Percentiles rank a stretch among this genome's conserved stretches.
phyloP scores from a whole-genome alignment of 2,113 vertebrate genomes.

The Dicaeum eximium region DNA sequence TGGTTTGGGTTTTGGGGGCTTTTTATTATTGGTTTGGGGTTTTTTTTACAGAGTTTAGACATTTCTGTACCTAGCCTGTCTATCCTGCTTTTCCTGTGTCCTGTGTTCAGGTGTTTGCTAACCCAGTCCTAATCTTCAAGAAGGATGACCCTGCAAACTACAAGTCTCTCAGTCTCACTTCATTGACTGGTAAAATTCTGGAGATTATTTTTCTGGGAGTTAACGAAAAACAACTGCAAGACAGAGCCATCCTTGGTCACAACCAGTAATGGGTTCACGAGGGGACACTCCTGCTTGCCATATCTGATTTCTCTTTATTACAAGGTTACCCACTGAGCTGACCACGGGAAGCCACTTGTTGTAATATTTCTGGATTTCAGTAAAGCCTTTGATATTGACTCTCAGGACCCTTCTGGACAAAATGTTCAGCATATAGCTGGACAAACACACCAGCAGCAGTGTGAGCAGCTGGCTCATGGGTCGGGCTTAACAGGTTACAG shows the following conservation, averaged over 20 bases:
- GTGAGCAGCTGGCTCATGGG: not conserved
- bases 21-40: no score
- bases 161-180: not conserved
- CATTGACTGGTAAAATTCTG: not conserved
- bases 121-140: not conserved
- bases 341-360: not conserved
- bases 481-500: not conserved
- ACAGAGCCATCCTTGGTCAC: not conserved
- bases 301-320: not conserved
- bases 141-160: not conserved
- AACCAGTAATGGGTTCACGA: not conserved
- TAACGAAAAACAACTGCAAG: not conserved
- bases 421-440: not conserved
- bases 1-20: not conserved
- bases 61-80: not conserved
- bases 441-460: not conserved
- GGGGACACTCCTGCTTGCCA: not conserved
- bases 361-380: not conserved
- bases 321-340: not conserved
- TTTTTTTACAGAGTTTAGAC: not conserved
- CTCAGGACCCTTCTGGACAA: not conserved
- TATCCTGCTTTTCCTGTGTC: not conserved
- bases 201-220: not conserved
- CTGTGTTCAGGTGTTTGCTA: not conserved
- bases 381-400: not conserved